These are phyloP conservation scores for Clanis bilineata DNA, from an alignment of 2,888 invertebrate genomes.

Conservation along the genomic window DNA sequence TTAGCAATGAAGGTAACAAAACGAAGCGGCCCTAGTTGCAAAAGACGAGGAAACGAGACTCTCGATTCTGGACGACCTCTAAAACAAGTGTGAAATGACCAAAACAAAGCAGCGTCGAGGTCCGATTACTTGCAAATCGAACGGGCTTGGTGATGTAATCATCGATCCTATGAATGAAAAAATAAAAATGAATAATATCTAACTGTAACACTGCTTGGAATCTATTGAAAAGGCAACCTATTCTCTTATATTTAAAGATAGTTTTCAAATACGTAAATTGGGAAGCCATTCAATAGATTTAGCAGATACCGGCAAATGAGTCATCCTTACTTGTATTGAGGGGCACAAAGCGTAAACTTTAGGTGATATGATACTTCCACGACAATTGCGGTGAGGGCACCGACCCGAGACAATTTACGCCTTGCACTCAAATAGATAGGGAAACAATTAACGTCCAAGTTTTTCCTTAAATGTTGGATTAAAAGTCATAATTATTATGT, in stretches of 20 bases:
- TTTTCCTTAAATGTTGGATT: neutral
- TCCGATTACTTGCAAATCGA: conserved; percentile 39
- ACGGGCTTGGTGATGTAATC: conserved; percentile 67
- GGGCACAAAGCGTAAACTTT: conserved; percentile 53
- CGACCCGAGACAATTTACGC: conserved; percentile 16
- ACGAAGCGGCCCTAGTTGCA: conserved; percentile 25
- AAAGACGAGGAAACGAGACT: conserved; percentile 36
- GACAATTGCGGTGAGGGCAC: conserved; percentile 16
- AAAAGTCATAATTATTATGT: too few relatives aligned
- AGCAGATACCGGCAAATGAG: conserved; percentile 49
- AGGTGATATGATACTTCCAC: conserved; percentile 22
- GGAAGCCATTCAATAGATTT: conserved; percentile 45
- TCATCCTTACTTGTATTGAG: conserved; percentile 49
- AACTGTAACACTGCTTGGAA: conserved; percentile 38
- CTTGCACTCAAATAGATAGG: conserved; percentile 3
- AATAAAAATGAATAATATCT: conserved; percentile 46
- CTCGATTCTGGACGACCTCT: conserved; percentile 38
- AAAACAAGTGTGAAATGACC: conserved; percentile 41
- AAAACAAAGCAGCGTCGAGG: conserved; percentile 39
- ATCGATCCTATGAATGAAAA: conserved; percentile 63
- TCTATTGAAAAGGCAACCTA: conserved; percentile 25
- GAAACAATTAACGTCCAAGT: conserved; percentile 2
- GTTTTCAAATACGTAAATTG: conserved; percentile 30
- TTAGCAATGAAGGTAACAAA: neutral
- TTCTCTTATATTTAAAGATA: neutral